These are phyloP conservation scores for Rutpela maculata DNA, from an alignment of 2,888 invertebrate species.

Conservation along the genomic window DNA sequence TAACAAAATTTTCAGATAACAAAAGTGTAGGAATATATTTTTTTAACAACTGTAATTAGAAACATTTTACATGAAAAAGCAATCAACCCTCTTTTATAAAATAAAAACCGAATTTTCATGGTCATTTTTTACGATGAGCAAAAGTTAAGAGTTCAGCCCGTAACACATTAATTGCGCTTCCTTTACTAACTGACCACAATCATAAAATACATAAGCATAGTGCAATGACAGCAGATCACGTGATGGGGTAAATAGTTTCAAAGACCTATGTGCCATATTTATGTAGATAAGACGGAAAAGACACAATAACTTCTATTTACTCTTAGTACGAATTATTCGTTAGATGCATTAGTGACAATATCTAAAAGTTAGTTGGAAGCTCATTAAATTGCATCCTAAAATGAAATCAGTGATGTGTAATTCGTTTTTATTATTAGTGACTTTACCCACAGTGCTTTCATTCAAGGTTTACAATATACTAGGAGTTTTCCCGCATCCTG, in stretches of 20 bases:
- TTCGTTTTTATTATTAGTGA: background rate
- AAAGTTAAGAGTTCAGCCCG: no score
- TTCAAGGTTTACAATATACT: constrained; percentile 74
- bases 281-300: background rate
- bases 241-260: background rate
- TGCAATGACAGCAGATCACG: background rate
- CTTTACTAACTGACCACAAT: no score
- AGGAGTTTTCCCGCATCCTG: constrained; percentile 81
- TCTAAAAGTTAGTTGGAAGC: background rate
- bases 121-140: no score
- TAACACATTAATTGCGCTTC: no score
- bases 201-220: no score
- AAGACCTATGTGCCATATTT: background rate
- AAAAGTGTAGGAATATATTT: no score
- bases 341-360: background rate
- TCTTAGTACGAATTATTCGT: background rate
- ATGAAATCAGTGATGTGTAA: background rate
- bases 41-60: no score
- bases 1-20: no score
- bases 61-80: no score
- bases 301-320: background rate
- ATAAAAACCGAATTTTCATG: no score
- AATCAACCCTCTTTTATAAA: no score
- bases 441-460: background rate
- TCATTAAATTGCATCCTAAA: background rate